Percentiles rank a stretch among this genome's conserved stretches.
phyloP scores from a whole-genome alignment of 2,888 invertebrate species.

The Metellina segmentata region DNA sequence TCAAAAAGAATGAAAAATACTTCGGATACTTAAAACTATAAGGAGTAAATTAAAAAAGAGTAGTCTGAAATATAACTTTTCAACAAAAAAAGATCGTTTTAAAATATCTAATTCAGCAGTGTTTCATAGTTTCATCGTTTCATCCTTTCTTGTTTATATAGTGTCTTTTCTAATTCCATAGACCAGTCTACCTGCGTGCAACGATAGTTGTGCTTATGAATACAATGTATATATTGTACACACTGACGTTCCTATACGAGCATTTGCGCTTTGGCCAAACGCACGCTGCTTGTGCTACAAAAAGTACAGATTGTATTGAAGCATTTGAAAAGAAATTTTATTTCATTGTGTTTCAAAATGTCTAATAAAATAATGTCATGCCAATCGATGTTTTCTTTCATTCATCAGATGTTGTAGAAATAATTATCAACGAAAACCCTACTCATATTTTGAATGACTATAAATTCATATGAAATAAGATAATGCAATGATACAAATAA shows the following conservation, averaged over 20 bases:
- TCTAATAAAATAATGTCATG: conserved; percentile 56
- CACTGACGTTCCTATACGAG: conserved; percentile 64
- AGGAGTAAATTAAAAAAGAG: too few relatives aligned
- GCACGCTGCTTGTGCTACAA: conserved; percentile 47
- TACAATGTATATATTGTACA: conserved; percentile 67
- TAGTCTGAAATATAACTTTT: too few relatives aligned
- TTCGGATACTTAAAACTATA: too few relatives aligned
- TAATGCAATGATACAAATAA: too few relatives aligned
- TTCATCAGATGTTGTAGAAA: too few relatives aligned
- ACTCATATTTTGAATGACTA: too few relatives aligned
- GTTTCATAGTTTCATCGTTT: too few relatives aligned
- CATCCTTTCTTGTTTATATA: not conserved
- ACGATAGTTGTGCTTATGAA: conserved; percentile 18
- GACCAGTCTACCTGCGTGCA: conserved; percentile 6
- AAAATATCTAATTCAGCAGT: too few relatives aligned
- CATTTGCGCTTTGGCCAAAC: conserved; percentile 40
- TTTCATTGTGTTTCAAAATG: conserved; percentile 59
- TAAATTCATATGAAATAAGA: too few relatives aligned
- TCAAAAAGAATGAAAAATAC: too few relatives aligned
- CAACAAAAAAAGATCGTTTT: too few relatives aligned
- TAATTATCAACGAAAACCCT: too few relatives aligned
- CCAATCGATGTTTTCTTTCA: not conserved
- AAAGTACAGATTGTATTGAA: conserved; percentile 46
- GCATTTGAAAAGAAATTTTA: conserved; percentile 35
- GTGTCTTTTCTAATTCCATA: not conserved